Evolutionary conservation across 2,888 invertebrate genomes (phyloP).

Genomic region (Pheosia tremula): DNA sequence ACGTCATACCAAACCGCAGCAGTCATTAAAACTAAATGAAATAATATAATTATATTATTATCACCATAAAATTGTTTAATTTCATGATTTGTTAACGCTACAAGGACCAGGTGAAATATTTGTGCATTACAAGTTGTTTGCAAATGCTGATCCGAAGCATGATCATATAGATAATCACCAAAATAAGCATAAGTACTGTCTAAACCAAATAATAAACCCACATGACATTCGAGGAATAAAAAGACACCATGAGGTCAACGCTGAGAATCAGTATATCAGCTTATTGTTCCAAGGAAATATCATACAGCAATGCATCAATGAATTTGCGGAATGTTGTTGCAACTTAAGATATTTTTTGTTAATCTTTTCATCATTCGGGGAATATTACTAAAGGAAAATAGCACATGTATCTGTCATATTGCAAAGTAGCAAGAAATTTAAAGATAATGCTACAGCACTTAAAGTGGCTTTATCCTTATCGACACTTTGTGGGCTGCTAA

Average conservation of each 20-base stretch:
- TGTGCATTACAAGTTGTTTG: neutral
- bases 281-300: neutral
- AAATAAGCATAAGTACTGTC: too few species aligned
- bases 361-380: neutral
- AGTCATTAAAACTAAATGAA: neutral
- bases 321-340: neutral
- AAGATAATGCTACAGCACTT: neutral
- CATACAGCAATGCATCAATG: neutral
- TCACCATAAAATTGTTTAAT: conserved; percentile 24
- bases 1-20: neutral
- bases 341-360: neutral
- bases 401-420: neutral
- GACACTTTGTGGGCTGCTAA: neutral
- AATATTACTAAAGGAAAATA: neutral
- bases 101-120: conserved; percentile 6
- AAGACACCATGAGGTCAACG: too few species aligned
- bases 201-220: too few species aligned
- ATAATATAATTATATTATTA: conserved; percentile 1
- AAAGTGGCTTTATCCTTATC: neutral
- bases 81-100: conserved; percentile 14
- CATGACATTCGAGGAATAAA: too few species aligned
- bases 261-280: too few species aligned
- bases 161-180: neutral
- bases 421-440: neutral
- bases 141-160: neutral